Percentiles rank a stretch among this genome's conserved stretches.
These are phyloP conservation scores for Capromys pilorides DNA, from an alignment of 2,797 vertebrate species.

Conservation along the genomic window DNA sequence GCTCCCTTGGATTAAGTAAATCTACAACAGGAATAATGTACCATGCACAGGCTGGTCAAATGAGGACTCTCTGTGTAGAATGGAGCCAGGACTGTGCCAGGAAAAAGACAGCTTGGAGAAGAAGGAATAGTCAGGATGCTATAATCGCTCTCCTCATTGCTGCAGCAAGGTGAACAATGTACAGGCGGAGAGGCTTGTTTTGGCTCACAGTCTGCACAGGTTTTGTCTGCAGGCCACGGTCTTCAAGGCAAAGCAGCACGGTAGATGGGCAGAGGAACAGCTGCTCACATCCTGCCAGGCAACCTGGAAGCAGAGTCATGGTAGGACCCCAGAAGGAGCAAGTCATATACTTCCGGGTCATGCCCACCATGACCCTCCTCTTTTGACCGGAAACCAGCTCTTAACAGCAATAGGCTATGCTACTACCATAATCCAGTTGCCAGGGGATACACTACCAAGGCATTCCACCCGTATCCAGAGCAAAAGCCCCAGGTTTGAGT, in stretches of 20 bases:
- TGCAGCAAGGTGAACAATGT: neutral
- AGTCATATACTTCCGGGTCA: neutral
- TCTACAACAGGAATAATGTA: neutral
- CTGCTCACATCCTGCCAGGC: too few relatives aligned
- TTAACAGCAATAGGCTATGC: neutral
- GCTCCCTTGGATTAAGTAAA: neutral
- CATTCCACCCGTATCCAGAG: neutral
- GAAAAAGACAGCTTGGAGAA: neutral
- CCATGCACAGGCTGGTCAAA: rapidly evolving
- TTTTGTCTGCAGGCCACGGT: neutral
- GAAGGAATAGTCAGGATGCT: neutral
- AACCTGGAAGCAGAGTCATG: neutral
- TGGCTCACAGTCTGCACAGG: neutral
- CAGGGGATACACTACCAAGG: neutral
- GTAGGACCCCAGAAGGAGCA: neutral
- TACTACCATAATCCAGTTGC: neutral
- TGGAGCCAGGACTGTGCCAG: rapidly evolving
- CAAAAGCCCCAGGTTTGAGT: neutral
- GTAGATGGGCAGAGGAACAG: neutral
- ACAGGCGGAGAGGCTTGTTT: neutral
- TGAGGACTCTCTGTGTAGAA: neutral
- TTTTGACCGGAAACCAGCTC: neutral
- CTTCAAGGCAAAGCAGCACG: neutral
- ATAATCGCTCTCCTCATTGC: neutral
- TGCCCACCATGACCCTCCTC: neutral